A percentile compares a stretch with the other conserved stretches of the same genome.
phyloP scores from a whole-genome alignment of 1,140 invertebrate species.

The Drosophila murphyi region DNA sequence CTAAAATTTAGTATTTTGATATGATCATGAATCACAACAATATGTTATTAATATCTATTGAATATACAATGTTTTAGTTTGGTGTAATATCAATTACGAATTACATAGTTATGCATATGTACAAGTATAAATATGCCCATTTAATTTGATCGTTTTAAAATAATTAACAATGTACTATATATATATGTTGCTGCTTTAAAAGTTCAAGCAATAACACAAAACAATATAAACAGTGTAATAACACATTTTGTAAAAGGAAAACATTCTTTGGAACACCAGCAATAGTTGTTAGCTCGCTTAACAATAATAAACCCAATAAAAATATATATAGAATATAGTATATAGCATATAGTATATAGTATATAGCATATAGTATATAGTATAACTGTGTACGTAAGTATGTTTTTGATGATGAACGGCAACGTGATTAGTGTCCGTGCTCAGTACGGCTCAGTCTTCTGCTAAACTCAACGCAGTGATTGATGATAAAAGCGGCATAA shows the following conservation, averaged over 20 bases:
- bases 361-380: not conserved
- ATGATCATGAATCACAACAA: slow-evolving; percentile 82
- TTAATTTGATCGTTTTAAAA: slow-evolving; percentile 61
- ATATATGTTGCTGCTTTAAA: slow-evolving; percentile 45
- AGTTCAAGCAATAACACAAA: slow-evolving; percentile 51
- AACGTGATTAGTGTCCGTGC: slow-evolving; percentile 76
- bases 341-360: slow-evolving; percentile 29
- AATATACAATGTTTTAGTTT: slow-evolving; percentile 69
- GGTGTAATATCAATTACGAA: slow-evolving; percentile 68
- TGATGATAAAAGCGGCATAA: slow-evolving; percentile 35
- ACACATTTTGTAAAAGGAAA: slow-evolving; percentile 38
- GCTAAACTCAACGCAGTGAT: slow-evolving; percentile 68
- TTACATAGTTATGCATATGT: slow-evolving; percentile 61
- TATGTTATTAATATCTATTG: slow-evolving; percentile 68
- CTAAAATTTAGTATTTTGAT: slow-evolving; percentile 74
- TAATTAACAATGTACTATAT: slow-evolving; percentile 67
- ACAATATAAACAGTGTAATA: slow-evolving; percentile 22
- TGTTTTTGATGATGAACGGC: slow-evolving; percentile 73
- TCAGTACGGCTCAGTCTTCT: slow-evolving; percentile 75
- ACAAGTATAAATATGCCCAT: slow-evolving; percentile 36
- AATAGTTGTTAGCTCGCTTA: slow-evolving; percentile 53
- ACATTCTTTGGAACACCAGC: slow-evolving; percentile 73
- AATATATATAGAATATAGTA: slow-evolving; percentile 5
- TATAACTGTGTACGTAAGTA: slow-evolving; percentile 62
- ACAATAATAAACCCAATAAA: slow-evolving; percentile 47